Evolutionary conservation across 92 coral and sea anemone species (phyloP), one percentile per base, ranked within the genome.

Genomic region (Actinostola sp.): DNA sequence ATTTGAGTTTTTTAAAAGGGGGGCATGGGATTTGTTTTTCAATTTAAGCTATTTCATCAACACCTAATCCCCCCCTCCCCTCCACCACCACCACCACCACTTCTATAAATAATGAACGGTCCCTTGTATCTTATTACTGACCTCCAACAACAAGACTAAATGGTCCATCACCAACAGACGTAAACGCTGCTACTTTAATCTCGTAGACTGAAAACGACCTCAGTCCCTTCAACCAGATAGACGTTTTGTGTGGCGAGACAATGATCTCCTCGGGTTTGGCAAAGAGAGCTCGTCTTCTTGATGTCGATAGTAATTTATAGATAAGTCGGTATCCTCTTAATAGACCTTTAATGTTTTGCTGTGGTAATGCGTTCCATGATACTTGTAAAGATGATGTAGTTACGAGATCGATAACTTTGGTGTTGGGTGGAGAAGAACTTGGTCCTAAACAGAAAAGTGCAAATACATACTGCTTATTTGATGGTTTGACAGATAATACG

Each of bases 361-460:
- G 23, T 10, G 70, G 82, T 9, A 88, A 45, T 15, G 84, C 53
- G 28, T 65, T 49, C 93, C 93, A 88, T 63, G 67, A 52, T n/a
- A 88, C 35, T 9, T 28, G 19, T n/a, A 88, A 43, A 9, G 56
- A 51, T 10, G 93, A 65, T 16, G 80, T 77, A 7, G 80, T 50
- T 1, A 86, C 53, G 33, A 85, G 54, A 52, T 80, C 85, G 23
- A 59, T 26, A 2, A 77, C 84, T 19, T 45, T 49, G 0, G 70
- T 56, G 32, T 70, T 50, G 4, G 55, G 44, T 16, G 93, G 93
- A 1, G 89, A 4, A 14, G 46, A 41, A 21, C 36, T 71, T 10
- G 93, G 93, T 14, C 36, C 93, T 88, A 11, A 29, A 35, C 53
- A 14, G 16, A 16, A 55, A 24, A 19, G 38, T 16, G 45, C 45